Evolutionary conservation across 1,140 invertebrate species (phyloP), one percentile per base, ranked within the genome.

Genomic region (Achatina immaculata): DNA sequence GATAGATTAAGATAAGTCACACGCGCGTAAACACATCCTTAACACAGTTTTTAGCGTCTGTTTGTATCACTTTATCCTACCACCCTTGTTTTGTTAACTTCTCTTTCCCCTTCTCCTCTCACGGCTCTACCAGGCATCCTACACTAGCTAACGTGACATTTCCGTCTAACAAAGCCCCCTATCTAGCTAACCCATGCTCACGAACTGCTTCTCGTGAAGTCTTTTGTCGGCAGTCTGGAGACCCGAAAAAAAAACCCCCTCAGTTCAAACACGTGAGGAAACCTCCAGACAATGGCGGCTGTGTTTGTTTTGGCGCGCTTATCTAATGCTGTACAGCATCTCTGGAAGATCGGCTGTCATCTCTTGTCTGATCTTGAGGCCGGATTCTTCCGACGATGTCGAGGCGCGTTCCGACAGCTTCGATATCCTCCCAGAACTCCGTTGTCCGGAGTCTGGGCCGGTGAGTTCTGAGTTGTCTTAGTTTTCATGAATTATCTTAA

Each of bases 251-350:
- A 55, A 55, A 55, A 55, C 16, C 48, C 21, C 1, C 48, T 21
- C 7, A 55, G 24, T 24, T 55, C 19, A 14, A 19, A 24, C 21
- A 3, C 48, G 48, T 55, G 48, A 14, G 48, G 48, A 55, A 55
- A 55, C 48, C 16, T 21, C 3, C 16, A 55, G 48, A 55, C 48
- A 55, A 55, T 55, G 21, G 2, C 48, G 48, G 48, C 48, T 55
- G 48, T 55, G 48, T 55, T 55, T 55, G 48, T 55, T 55, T 55
- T 55, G 48, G 6, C 48, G 48, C 16, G 4, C 48, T 55, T 55
- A 55, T 55, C 48, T 55, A 55, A 55, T 55, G 48, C 48, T 19
- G 48, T 55, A 55, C 48, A 55, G 48, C 48, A 55, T 55, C 48
- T 55, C 48, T 55, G 6, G 48, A 55, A 55, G 16, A 55, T 55